These are phyloP conservation scores for Drosophila miranda DNA, from an alignment of 1,140 invertebrate species.

Conservation along the genomic window DNA sequence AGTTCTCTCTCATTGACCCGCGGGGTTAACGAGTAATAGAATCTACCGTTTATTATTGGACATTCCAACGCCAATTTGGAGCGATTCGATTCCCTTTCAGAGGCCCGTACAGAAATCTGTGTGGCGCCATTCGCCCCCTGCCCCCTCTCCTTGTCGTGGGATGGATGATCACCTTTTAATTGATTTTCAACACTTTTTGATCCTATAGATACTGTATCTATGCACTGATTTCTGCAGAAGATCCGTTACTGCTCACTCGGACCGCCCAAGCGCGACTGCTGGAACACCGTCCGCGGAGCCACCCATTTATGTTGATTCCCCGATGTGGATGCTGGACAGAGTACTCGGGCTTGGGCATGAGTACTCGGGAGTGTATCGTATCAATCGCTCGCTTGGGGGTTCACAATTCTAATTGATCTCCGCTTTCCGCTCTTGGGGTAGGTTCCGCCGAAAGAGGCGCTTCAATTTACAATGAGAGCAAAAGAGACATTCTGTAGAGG, in stretches of 20 bases:
- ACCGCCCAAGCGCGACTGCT: constrained; percentile 55
- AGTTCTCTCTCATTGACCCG: too few species aligned
- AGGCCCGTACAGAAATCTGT: neutral
- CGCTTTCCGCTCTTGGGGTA: constrained; percentile 26
- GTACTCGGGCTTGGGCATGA: constrained; percentile 17
- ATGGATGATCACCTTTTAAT: constrained; percentile 28
- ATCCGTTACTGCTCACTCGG: constrained; percentile 44
- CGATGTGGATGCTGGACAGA: constrained; percentile 3
- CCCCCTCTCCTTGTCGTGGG: too few species aligned
- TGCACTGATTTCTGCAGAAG: constrained; percentile 6
- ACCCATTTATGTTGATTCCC: constrained; percentile 50
- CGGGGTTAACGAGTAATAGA: too few species aligned
- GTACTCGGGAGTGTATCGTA: too few species aligned
- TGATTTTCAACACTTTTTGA: constrained; percentile 7
- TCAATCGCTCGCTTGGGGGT: constrained; percentile 21
- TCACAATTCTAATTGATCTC: constrained; percentile 64
- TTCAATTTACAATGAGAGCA: too few species aligned
- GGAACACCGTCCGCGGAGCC: constrained; percentile 2
- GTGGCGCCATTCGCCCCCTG: too few species aligned
- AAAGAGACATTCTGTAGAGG: too few species aligned
- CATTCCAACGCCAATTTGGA: neutral
- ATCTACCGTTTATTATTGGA: too few species aligned
- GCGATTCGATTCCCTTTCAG: constrained; percentile 3
- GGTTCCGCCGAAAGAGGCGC: constrained; percentile 29
- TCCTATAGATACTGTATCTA: constrained; percentile 33